A percentile compares a stretch with the other conserved stretches of the same genome.
These are phyloP conservation scores for Hippocampus kuda DNA, from an alignment of 2,797 vertebrate genomes.

Conservation along the genomic window DNA sequence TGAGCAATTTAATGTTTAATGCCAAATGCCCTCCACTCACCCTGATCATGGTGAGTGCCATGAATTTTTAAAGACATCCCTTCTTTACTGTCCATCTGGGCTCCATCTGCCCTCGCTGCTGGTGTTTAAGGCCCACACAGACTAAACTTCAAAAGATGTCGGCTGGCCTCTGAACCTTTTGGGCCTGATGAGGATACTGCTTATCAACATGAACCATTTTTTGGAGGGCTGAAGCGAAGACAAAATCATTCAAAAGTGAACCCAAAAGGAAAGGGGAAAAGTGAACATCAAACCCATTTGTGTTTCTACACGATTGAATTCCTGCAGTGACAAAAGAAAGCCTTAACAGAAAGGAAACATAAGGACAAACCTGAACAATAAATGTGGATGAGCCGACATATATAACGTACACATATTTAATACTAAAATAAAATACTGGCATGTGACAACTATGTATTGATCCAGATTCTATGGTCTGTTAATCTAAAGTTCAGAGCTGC, in stretches of 20 bases:
- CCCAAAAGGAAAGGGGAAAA: background rate
- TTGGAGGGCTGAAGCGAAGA: background rate
- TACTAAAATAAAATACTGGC: background rate
- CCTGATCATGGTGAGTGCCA: conserved; percentile 64
- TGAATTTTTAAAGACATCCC: conserved; percentile 76
- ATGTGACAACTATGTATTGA: background rate
- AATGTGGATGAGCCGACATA: background rate
- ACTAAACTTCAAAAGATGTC: conserved; percentile 58
- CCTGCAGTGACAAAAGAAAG: background rate
- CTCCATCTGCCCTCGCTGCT: conserved; percentile 68
- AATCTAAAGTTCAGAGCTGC: background rate
- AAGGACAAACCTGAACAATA: background rate
- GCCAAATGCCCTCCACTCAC: conserved; percentile 56
- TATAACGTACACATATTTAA: background rate
- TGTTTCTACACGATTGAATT: background rate
- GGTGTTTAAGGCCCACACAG: conserved; percentile 57
- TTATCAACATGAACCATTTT: conserved; percentile 30
- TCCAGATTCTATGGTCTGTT: background rate
- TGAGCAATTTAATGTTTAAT: conserved; percentile 76
- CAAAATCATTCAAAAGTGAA: background rate
- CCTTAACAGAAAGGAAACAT: background rate
- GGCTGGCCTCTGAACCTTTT: conserved; percentile 43
- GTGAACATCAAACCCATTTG: background rate
- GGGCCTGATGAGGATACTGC: conserved; percentile 44
- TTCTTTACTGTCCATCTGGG: conserved; percentile 74